These are phyloP conservation scores for Hymenochirus boettgeri DNA, from an alignment of 2,113 vertebrate species.

Conservation along the genomic window DNA sequence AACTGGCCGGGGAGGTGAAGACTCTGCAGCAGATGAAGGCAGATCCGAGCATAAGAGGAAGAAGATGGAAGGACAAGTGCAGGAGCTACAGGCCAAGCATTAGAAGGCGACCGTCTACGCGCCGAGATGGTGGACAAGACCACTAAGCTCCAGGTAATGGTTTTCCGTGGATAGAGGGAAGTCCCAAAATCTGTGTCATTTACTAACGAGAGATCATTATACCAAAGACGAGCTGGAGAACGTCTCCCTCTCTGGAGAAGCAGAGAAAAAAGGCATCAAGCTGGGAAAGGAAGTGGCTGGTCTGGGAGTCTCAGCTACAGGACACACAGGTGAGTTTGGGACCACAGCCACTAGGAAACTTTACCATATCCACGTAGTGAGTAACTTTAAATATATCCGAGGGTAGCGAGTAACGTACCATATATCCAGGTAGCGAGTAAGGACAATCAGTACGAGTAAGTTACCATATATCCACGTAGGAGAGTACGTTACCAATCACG, in stretches of 20 bases:
- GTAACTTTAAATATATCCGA: too few species aligned
- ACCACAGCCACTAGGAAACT: too few species aligned
- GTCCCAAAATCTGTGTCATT: too few species aligned
- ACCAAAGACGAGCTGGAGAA: constrained; percentile 88
- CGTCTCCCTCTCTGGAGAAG: constrained; percentile 82
- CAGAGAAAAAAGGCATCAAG: constrained; percentile 92
- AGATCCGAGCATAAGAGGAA: constrained; percentile 93
- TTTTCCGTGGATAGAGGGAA: not conserved
- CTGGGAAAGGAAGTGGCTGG: constrained; percentile 85
- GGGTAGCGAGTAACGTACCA: too few species aligned
- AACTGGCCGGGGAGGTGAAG: constrained; percentile 86
- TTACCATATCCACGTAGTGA: too few species aligned
- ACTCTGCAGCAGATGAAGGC: constrained; percentile 83
- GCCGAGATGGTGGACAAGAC: constrained; percentile 80
- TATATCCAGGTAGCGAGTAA: too few species aligned
- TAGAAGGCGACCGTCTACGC: constrained; percentile 77
- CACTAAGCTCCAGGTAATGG: constrained; percentile 82
- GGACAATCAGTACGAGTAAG: too few species aligned
- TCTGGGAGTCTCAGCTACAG: constrained; percentile 87
- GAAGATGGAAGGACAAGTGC: constrained; percentile 86
- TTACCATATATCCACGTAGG: too few species aligned
- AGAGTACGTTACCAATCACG: too few species aligned
- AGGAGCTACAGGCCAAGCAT: constrained; percentile 79
- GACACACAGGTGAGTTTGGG: constrained; percentile 86
- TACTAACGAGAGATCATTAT: too few species aligned